Evolutionary conservation across 1,140 invertebrate genomes (phyloP).

Genomic region (Diplogasteroides magnus): DNA sequence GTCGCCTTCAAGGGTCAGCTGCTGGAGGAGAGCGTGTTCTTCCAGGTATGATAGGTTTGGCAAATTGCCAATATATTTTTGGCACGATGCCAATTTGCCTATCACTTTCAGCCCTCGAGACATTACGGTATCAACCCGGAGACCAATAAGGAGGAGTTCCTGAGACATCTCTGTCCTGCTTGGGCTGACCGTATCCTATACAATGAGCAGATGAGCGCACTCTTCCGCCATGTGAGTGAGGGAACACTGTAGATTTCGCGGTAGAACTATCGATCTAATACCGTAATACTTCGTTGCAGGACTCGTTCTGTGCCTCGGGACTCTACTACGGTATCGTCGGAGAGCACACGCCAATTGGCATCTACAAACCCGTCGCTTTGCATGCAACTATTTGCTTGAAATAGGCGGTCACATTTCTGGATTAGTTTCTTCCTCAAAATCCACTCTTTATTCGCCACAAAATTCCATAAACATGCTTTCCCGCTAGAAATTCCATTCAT

Average conservation of each 20-base stretch:
- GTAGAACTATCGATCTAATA: conserved; percentile 1
- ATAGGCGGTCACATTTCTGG: neutral
- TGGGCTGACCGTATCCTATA: conserved; percentile 29
- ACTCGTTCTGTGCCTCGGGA: conserved; percentile 18
- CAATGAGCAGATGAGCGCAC: conserved; percentile 20
- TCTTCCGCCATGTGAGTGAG: conserved; percentile 26
- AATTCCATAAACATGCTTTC: too few species aligned
- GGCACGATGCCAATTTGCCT: too few species aligned
- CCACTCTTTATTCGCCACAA: too few species aligned
- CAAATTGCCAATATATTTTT: too few species aligned
- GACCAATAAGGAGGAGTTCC: conserved; percentile 22
- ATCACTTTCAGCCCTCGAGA: conserved; percentile 23
- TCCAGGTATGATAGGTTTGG: conserved; percentile 12
- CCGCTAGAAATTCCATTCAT: too few species aligned
- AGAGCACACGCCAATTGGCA: conserved; percentile 15
- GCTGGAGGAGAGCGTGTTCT: conserved; percentile 25
- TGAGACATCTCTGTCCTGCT: conserved; percentile 23
- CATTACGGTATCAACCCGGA: conserved; percentile 20
- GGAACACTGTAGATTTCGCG: neutral
- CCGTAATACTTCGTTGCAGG: conserved; percentile 5
- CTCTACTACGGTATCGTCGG: conserved; percentile 28
- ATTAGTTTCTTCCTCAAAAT: neutral
- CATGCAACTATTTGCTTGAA: conserved; percentile 28
- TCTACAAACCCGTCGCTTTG: conserved; percentile 21
- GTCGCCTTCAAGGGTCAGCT: conserved; percentile 21